Percentiles rank a stretch among this genome's conserved stretches.
These are phyloP conservation scores for Elmis aenea DNA, from an alignment of 2,888 invertebrate genomes.

Conservation along the genomic window DNA sequence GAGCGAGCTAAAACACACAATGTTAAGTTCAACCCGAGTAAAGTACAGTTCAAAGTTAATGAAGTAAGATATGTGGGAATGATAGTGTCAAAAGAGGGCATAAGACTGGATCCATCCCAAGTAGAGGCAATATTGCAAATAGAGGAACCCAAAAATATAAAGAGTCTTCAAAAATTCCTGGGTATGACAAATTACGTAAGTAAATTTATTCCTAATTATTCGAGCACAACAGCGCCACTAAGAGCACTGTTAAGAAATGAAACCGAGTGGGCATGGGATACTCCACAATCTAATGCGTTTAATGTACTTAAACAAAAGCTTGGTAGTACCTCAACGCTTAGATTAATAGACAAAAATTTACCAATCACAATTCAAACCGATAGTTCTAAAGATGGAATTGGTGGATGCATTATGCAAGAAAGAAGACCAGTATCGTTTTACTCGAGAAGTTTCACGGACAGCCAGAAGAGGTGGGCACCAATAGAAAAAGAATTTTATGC, in stretches of 20 bases:
- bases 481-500: too few species aligned
- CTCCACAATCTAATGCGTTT: too few species aligned
- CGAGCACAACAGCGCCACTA: background rate
- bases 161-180: background rate
- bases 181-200: background rate
- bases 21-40: conserved; percentile 32
- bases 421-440: too few species aligned
- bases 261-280: background rate
- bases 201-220: background rate
- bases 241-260: background rate
- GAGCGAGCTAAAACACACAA: conserved; percentile 23
- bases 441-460: too few species aligned
- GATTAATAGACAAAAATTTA: too few species aligned
- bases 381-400: too few species aligned
- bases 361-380: too few species aligned
- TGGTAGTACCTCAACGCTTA: too few species aligned
- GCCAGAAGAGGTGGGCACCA: too few species aligned
- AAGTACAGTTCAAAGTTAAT: conserved; percentile 26
- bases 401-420: too few species aligned
- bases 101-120: conserved; percentile 9
- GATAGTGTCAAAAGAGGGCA: conserved; percentile 12
- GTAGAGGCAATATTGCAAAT: conserved; percentile 1
- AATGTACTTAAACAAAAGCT: too few species aligned
- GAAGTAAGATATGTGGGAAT: conserved; percentile 30
- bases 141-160: background rate